Conservation (phyloP, 1,140 invertebrate genomes). For the Mactra quadrangularis region DNA sequence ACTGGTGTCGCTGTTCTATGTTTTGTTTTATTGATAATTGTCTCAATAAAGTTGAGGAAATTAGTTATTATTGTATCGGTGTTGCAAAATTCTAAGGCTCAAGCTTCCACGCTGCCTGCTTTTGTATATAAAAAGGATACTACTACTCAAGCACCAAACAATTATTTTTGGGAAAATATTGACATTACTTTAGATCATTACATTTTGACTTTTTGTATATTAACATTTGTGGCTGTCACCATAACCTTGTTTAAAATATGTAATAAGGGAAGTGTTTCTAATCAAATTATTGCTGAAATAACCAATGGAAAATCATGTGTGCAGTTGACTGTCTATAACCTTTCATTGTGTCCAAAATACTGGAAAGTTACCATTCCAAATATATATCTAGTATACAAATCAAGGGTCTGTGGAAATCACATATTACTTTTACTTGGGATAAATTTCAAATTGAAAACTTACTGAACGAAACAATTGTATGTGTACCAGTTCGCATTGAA, state of each 20-base stretch:
- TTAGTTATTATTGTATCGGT: background rate
- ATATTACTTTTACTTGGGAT: background rate
- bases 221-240: background rate
- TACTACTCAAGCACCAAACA: background rate
- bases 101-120: background rate
- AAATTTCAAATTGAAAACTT: background rate
- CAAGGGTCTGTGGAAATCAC: background rate
- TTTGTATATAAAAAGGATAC: background rate
- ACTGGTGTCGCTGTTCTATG: background rate
- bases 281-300: background rate
- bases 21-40: background rate
- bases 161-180: background rate
- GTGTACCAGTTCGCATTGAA: no score
- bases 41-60: background rate
- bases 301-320: background rate
- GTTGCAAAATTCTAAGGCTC: background rate
- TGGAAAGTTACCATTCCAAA: slow-evolving; percentile 1
- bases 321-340: background rate
- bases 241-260: no score
- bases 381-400: background rate
- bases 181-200: slow-evolving; percentile 1
- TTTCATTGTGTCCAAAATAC: slow-evolving; percentile 1
- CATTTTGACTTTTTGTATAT: background rate
- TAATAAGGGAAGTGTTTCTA: no score
- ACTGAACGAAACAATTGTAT: no score